Conservation (phyloP, 2,113 vertebrate species). For the Pangasianodon hypophthalmus region DNA sequence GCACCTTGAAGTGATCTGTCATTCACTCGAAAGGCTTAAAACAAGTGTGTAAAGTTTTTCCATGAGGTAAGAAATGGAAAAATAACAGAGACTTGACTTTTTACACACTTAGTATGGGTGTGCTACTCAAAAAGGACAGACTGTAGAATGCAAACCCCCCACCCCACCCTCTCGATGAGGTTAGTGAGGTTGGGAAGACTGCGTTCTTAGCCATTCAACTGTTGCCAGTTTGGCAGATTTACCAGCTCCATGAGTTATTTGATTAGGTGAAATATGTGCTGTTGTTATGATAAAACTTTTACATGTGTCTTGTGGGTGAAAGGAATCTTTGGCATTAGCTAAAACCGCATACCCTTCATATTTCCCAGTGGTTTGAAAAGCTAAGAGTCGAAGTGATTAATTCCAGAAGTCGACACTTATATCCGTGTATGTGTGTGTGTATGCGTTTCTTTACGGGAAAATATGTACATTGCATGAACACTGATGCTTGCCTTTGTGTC, state of each 20-base stretch:
- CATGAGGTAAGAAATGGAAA: not conserved
- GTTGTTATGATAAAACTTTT: slow-evolving; percentile 12
- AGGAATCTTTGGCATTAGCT: not conserved
- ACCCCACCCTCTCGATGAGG: not conserved
- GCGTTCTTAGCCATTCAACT: not conserved
- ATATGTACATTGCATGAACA: not conserved
- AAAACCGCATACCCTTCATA: not conserved
- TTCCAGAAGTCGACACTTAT: slow-evolving; percentile 18
- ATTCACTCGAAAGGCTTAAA: slow-evolving; percentile 7
- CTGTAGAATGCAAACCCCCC: not conserved
- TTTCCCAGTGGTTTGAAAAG: not conserved
- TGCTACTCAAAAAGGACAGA: not conserved
- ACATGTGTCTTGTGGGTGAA: slow-evolving; percentile 15
- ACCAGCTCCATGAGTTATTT: slow-evolving; percentile 24
- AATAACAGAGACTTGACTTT: slow-evolving; percentile 29
- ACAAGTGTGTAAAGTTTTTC: slow-evolving; percentile 19
- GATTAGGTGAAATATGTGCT: slow-evolving; percentile 3
- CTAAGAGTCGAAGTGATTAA: not conserved
- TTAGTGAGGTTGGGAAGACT: slow-evolving; percentile 13
- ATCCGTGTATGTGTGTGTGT: not conserved
- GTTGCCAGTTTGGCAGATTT: not conserved
- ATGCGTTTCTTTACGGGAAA: not conserved
- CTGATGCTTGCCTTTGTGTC: not conserved
- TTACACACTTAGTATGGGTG: not conserved
- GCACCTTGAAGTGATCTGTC: not conserved